A percentile compares a stretch with the other conserved stretches of the same genome.
phyloP scores from a whole-genome alignment of 2,888 invertebrate genomes.

The Philhelius pedissequus region DNA sequence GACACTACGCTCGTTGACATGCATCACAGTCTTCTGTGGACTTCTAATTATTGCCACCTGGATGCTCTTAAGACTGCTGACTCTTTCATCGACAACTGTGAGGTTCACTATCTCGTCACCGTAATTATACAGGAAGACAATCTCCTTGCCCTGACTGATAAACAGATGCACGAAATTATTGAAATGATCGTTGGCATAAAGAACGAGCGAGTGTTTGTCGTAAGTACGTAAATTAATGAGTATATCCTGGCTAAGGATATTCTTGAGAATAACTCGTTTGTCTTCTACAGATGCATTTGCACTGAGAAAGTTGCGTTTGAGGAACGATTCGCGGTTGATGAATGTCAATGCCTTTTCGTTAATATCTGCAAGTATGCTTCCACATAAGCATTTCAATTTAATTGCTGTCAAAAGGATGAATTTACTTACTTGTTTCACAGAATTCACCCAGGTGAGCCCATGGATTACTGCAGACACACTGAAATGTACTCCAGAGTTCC shows the following conservation, averaged over 20 bases:
- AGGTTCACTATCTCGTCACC: conserved; percentile 89
- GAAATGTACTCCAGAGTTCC: conserved; percentile 94
- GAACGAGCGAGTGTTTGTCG: conserved; percentile 87
- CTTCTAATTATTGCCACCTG: conserved; percentile 92
- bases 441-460: conserved; percentile 95
- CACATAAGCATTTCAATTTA: conserved; percentile 46
- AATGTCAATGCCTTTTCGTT: conserved; percentile 94
- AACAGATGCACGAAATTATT: conserved; percentile 96
- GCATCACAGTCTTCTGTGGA: conserved; percentile 86
- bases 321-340: conserved; percentile 87
- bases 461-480: conserved; percentile 94
- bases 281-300: conserved; percentile 82
- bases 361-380: conserved; percentile 84
- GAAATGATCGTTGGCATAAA: conserved; percentile 94
- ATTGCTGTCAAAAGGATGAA: conserved; percentile 61
- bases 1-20: conserved; percentile 88
- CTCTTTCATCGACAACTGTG: conserved; percentile 86
- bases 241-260: conserved; percentile 88
- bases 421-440: conserved; percentile 92
- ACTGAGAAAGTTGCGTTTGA: conserved; percentile 88
- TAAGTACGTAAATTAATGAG: conserved; percentile 94
- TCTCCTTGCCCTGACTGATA: conserved; percentile 87
- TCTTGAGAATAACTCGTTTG: conserved; percentile 82
- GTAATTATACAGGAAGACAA: conserved; percentile 91
- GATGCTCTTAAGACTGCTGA: conserved; percentile 90